Evolutionary conservation across 1,140 invertebrate genomes (phyloP), one percentile per base, ranked within the genome.

Genomic region (Lineus longissimus): DNA sequence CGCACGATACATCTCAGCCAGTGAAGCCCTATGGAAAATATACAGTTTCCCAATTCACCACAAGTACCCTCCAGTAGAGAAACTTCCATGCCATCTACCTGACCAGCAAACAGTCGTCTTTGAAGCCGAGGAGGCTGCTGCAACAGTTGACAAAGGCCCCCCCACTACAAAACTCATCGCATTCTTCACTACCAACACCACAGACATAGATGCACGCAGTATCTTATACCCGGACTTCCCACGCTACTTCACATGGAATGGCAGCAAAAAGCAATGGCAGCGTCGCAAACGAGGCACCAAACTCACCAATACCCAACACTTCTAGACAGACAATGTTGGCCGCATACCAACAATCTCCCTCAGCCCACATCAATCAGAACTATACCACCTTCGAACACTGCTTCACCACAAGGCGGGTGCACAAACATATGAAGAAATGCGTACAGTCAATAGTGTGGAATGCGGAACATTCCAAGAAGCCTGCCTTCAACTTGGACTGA

Each of bases 1-100:
- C 23, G 73, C 66, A 54, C 54, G 74, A 55, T 76, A 73, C 61
- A 67, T 76, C 36, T 65, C 69, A 55, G 65, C 62, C 36, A 71
- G 66, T 65, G 74, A 76, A 62, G 72, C 73, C 23, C 41, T 73
- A n/a, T 76, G 74, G 70, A 59, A 69, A 31, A 71, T 73, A 55
- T 61, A 74, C 61, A 45, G 61, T 30, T 74, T 68, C 27, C 40
- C 62, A 22, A 68, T 75, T 62, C 81, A 85, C 67, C 76, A 84
- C 72, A 55, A 78, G 29, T 66, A 77, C 67, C 76, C 80, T 40
- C 56, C 56, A 7, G 47, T 51, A 7, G 59, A 76, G 41, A 76
- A 81, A 65, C 72, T 85, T 33, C 73, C 73, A 4, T 80, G 85
- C 9, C 83, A 86, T 78, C 67, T 86, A 17, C 72, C 80, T 68